These are phyloP conservation scores for Litoditis marina DNA, from an alignment of 2,888 invertebrate genomes.

Conservation along the genomic window DNA sequence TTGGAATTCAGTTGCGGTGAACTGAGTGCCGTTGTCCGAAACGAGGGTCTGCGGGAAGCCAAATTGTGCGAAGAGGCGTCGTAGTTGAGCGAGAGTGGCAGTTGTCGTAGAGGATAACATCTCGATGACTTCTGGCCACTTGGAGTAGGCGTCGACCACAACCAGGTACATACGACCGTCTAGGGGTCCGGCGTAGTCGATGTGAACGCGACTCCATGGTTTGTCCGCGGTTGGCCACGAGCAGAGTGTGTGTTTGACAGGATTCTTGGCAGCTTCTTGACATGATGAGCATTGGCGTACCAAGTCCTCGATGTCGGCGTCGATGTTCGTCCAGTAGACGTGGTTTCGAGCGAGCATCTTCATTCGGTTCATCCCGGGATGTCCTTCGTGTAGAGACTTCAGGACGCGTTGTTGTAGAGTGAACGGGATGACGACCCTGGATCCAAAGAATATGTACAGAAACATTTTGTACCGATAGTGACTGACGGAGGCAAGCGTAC, in stretches of 20 bases:
- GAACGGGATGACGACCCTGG: constrained; percentile 50
- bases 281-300: constrained; percentile 41
- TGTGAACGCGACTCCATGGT: constrained; percentile 63
- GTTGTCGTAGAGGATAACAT: too few relatives aligned
- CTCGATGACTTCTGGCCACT: too few relatives aligned
- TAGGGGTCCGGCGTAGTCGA: constrained; percentile 64
- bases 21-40: constrained; percentile 59
- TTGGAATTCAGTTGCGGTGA: constrained; percentile 46
- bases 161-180: constrained; percentile 57
- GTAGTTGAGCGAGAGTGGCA: too few relatives aligned
- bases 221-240: constrained; percentile 53
- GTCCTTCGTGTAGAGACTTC: constrained; percentile 46
- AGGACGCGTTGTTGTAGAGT: constrained; percentile 32
- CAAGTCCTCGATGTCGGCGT: constrained; percentile 29
- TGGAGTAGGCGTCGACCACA: too few relatives aligned
- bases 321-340: constrained; percentile 56
- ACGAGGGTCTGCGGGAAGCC: constrained; percentile 56
- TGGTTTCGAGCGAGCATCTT: constrained; percentile 49
- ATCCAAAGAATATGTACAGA: too few relatives aligned
- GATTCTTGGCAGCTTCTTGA: constrained; percentile 24
- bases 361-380: constrained; percentile 52
- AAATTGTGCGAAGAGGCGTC: too few relatives aligned
- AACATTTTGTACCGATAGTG: too few relatives aligned
- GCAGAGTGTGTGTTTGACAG: constrained; percentile 36
- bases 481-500: too few relatives aligned